phyloP scores from a whole-genome alignment of 2,113 vertebrate genomes.

The Taurulus bubalis region DNA sequence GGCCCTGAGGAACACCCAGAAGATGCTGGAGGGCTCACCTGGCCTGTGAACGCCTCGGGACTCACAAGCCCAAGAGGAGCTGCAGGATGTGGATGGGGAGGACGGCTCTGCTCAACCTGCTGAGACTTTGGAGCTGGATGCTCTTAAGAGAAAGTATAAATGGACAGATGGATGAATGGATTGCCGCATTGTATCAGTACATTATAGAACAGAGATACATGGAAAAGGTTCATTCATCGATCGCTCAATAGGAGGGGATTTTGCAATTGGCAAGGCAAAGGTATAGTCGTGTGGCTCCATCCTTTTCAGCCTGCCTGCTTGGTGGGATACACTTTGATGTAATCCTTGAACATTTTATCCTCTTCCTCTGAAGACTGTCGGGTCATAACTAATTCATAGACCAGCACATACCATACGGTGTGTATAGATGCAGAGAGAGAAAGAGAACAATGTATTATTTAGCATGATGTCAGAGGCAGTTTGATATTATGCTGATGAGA shows the following conservation, averaged over 20 bases:
- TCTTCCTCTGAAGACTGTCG: slow-evolving; percentile 67
- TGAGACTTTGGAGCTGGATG: neutral
- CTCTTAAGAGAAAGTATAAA: slow-evolving; percentile 4
- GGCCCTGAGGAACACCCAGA: slow-evolving; percentile 9
- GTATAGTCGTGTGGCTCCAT: slow-evolving; percentile 21
- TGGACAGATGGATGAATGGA: neutral
- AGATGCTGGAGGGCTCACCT: slow-evolving; percentile 36
- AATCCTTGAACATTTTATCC: slow-evolving; percentile 64
- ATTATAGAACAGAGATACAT: slow-evolving; percentile 2
- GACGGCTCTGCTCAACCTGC: neutral
- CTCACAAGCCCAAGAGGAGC: neutral
- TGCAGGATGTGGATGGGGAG: neutral
- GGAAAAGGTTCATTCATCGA: neutral
- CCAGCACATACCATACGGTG: slow-evolving; percentile 56
- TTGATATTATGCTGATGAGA: slow-evolving; percentile 81
- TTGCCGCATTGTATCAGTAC: neutral
- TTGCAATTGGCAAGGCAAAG: slow-evolving; percentile 3
- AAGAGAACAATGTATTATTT: slow-evolving; percentile 77
- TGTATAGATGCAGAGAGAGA: slow-evolving; percentile 15
- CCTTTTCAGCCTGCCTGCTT: slow-evolving; percentile 32
- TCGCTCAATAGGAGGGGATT: neutral
- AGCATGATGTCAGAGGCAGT: slow-evolving; percentile 68
- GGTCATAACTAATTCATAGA: slow-evolving; percentile 74
- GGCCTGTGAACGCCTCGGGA: slow-evolving; percentile 28
- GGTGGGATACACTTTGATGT: slow-evolving; percentile 65